A percentile compares a stretch with the other conserved stretches of the same genome.
These are phyloP conservation scores for Nephrocerus scutellatus DNA, from an alignment of 2,888 invertebrate species.

Conservation along the genomic window DNA sequence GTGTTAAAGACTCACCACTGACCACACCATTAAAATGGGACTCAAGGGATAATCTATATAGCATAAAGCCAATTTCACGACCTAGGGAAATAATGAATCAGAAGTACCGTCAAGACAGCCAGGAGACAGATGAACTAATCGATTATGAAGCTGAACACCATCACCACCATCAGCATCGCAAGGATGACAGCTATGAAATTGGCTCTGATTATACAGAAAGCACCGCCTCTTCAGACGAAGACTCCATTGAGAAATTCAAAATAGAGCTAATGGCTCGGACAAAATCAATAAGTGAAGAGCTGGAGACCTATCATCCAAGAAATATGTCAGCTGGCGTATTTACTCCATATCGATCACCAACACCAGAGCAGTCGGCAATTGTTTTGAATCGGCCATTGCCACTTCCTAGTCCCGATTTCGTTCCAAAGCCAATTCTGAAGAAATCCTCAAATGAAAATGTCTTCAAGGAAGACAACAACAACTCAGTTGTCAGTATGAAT, in stretches of 20 bases:
- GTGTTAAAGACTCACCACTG: slow-evolving; percentile 30
- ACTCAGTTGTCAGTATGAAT: slow-evolving; percentile 2
- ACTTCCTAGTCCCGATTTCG: slow-evolving; percentile 62
- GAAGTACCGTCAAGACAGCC: slow-evolving; percentile 27
- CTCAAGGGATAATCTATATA: slow-evolving; percentile 37
- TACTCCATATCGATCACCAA: slow-evolving; percentile 43
- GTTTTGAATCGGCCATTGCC: slow-evolving; percentile 56
- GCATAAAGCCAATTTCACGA: slow-evolving; percentile 24
- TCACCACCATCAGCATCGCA: slow-evolving; percentile 16
- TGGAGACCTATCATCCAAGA: slow-evolving; percentile 63
- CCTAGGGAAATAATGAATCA: slow-evolving; percentile 22
- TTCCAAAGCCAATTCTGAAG: slow-evolving; percentile 75
- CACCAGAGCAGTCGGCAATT: slow-evolving; percentile 53
- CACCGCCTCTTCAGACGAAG: slow-evolving; percentile 52
- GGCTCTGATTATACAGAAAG: slow-evolving; percentile 60
- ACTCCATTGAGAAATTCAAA: slow-evolving; percentile 47
- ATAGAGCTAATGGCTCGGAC: slow-evolving; percentile 43
- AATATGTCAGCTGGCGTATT: slow-evolving; percentile 48
- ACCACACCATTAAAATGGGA: slow-evolving; percentile 35
- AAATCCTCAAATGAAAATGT: slow-evolving; percentile 49
- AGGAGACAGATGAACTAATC: slow-evolving; percentile 30
- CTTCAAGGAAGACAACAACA: slow-evolving; percentile 33
- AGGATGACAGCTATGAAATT: slow-evolving; percentile 46
- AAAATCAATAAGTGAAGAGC: slow-evolving; percentile 50
- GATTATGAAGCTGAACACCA: slow-evolving; percentile 30